A percentile compares a stretch with the other conserved stretches of the same genome.
These are phyloP conservation scores for Melolontha melolontha DNA, from an alignment of 2,888 invertebrate genomes.

Conservation along the genomic window DNA sequence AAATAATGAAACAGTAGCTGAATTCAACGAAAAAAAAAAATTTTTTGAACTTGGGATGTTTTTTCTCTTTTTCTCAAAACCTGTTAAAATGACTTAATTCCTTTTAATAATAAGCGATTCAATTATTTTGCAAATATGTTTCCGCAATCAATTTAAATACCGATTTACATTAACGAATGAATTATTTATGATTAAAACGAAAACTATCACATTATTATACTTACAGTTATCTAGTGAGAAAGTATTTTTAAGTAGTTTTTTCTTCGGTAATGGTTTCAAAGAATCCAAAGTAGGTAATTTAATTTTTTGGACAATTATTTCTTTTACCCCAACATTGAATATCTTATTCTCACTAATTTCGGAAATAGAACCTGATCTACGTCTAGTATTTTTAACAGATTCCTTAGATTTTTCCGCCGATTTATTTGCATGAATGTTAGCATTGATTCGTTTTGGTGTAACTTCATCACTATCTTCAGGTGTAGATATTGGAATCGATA, in stretches of 20 bases:
- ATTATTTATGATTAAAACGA: too few species aligned
- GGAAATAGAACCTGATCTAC: conserved; percentile 58
- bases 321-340: conserved; percentile 62
- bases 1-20: too few species aligned
- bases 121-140: too few species aligned
- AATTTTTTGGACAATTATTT: conserved; percentile 62
- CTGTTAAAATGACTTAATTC: too few species aligned
- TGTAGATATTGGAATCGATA: conserved; percentile 51
- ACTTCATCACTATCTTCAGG: conserved; percentile 47
- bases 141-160: too few species aligned
- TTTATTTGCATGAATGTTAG: conserved; percentile 47
- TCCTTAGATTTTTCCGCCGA: conserved; percentile 54
- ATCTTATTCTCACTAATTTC: conserved; percentile 62
- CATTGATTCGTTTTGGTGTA: conserved; percentile 23
- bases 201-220: too few species aligned
- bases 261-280: conserved; percentile 65
- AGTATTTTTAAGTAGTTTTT: conserved; percentile 62
- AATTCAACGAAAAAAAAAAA: too few species aligned
- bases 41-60: too few species aligned
- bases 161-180: too few species aligned
- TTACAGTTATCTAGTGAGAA: conserved; percentile 64
- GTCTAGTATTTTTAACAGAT: conserved; percentile 44
- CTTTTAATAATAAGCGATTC: too few species aligned
- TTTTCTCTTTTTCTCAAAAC: too few species aligned
- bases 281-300: conserved; percentile 71